phyloP scores from a whole-genome alignment of 2,113 vertebrate genomes.

The Arothron firmamentum region DNA sequence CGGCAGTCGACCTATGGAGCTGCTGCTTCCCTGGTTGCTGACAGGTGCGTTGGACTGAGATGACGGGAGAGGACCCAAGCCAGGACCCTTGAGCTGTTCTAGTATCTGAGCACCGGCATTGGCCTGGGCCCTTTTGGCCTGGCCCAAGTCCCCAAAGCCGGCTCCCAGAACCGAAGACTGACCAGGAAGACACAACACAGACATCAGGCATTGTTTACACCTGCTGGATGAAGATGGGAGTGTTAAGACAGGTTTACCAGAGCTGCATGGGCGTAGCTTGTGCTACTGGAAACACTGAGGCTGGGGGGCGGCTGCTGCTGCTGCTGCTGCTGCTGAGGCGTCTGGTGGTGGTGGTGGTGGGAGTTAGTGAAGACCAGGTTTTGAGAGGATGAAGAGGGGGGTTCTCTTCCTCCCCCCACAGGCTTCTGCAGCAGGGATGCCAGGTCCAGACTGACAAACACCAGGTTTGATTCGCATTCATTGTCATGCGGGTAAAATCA shows the following conservation, averaged over 20 bases:
- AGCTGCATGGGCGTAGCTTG: slow-evolving; percentile 83
- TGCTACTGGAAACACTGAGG: slow-evolving; percentile 73
- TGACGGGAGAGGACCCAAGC: slow-evolving; percentile 81
- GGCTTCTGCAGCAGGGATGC: slow-evolving; percentile 88
- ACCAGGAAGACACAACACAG: neutral
- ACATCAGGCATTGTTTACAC: neutral
- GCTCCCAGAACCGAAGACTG: slow-evolving; percentile 92
- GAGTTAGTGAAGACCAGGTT: slow-evolving; percentile 95
- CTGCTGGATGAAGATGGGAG: neutral
- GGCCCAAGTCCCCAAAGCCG: slow-evolving; percentile 88
- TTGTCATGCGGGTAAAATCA: no score
- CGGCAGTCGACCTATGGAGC: slow-evolving; percentile 64
- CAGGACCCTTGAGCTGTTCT: slow-evolving; percentile 87
- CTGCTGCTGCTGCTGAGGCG: slow-evolving; percentile 20
- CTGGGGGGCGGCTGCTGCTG: slow-evolving; percentile 52
- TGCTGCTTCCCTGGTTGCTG: slow-evolving; percentile 73
- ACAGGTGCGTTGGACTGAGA: slow-evolving; percentile 67
- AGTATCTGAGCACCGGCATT: slow-evolving; percentile 84
- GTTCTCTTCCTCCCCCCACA: slow-evolving; percentile 69
- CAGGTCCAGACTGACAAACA: slow-evolving; percentile 81
- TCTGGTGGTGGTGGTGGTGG: slow-evolving; percentile 71
- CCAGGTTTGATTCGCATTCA: neutral
- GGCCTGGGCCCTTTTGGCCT: slow-evolving; percentile 63
- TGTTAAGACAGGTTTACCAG: slow-evolving; percentile 60
- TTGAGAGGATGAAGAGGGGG: slow-evolving; percentile 81